A percentile compares a stretch with the other conserved stretches of the same genome.
Conservation (phyloP, 1,140 invertebrate genomes). For the Drosophila sechellia region DNA sequence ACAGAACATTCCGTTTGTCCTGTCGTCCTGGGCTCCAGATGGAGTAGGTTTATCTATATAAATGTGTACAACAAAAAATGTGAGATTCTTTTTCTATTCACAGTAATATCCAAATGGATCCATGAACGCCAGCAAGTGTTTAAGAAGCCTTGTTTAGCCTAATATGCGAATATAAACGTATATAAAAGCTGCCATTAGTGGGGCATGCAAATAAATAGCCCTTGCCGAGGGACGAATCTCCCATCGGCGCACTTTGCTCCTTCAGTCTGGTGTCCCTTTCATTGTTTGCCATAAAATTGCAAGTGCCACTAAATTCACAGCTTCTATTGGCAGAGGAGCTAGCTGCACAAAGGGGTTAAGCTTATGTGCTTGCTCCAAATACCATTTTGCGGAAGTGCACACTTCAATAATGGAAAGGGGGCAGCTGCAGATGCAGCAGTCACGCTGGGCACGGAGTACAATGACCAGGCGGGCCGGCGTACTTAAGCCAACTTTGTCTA, state of each 20-base stretch:
- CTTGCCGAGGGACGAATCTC: constrained; percentile 9
- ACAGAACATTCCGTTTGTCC: constrained; percentile 47
- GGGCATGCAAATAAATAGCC: constrained; percentile 54
- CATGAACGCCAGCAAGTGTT: constrained; percentile 17
- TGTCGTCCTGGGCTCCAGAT: constrained; percentile 46
- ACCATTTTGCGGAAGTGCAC: constrained; percentile 77
- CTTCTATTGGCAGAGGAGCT: constrained; percentile 19
- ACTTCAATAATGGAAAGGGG: constrained; percentile 71
- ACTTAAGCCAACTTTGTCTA: constrained; percentile 51
- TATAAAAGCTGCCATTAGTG: constrained; percentile 18
- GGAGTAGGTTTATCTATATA: constrained; percentile 22
- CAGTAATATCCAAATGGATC: constrained; percentile 56
- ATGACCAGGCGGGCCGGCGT: constrained; percentile 37
- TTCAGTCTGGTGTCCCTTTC: constrained; percentile 17
- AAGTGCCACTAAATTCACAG: constrained; percentile 64
- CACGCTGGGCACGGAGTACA: constrained; percentile 50
- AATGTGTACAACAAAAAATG: neutral
- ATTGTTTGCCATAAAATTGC: constrained; percentile 72
- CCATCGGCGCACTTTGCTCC: constrained; percentile 2
- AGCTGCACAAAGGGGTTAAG: constrained; percentile 20
- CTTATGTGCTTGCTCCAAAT: constrained; percentile 77
- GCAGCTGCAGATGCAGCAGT: constrained; percentile 39
- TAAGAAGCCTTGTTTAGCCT: constrained; percentile 38
- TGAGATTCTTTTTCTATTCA: neutral
- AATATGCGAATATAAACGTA: constrained; percentile 12